Base-by-base conservation (phyloP, 2,888 invertebrate species). In the Dasysyrphus albostriatus region DNA sequence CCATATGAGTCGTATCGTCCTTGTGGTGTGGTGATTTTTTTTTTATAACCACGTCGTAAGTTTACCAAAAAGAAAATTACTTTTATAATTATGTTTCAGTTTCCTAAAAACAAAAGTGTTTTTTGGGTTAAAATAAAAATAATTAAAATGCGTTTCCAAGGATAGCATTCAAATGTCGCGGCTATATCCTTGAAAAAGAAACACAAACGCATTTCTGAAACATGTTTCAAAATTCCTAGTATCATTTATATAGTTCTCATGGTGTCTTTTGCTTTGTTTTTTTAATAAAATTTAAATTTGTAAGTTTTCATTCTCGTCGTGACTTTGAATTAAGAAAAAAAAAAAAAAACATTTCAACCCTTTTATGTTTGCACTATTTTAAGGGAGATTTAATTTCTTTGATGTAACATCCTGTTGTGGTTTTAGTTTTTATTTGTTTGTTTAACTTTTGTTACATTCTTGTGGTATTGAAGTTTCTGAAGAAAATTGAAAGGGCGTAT, bases 401-500 rank as follows among this genome's bases (percentile, higher is more conserved):
- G 34, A 49, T 65, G 65, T 34, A 49, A 67, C 67, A 67, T 67
- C 67, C 67, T 49, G 67, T 51, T 67, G 49, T 49, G 67, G 49
- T 37, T 7, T 39, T 7, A 24, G 19, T 19, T 37, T 34, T 19
- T 0, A 37, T 37, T 10, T 19, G 8, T 37, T 6, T 37, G 16
- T 19, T 2, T 10, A 19, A 42, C 24, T 65, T 49, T 19, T 16
- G 49, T 67, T 67, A 10, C 37, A 67, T 49, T 67, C 34, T 8
- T 67, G 67, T 67, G 67, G 67, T 67, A 34, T 19, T 49, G 1
- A 12, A 63, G 44, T 67, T 24, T 34, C 7, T 47, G 7, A 24
- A 42, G 14, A 16, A 12, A 1, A 19, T 39, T 19, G 4, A 16
- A 39, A 42, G 61, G 42, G 8, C 14, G 19, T 12, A 34, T 32